A percentile compares a stretch with the other conserved stretches of the same genome.
phyloP scores from a whole-genome alignment of 2,797 vertebrate species.

The Eospalax fontanierii region DNA sequence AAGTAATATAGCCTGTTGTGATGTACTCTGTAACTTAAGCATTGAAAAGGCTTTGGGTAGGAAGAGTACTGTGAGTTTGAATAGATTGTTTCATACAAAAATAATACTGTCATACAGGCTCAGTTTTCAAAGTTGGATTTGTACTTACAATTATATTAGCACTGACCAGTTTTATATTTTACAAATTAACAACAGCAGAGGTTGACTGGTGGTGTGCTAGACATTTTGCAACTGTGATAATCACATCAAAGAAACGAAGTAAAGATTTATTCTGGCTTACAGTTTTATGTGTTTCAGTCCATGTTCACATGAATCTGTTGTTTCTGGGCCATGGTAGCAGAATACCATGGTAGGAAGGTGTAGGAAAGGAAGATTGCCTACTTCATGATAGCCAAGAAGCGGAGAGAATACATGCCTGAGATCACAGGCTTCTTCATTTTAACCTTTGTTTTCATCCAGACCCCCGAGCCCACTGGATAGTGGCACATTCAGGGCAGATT shows the following conservation, averaged over 20 bases:
- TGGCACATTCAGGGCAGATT: background rate
- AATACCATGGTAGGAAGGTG: background rate
- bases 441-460: background rate
- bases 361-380: background rate
- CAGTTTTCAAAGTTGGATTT: conserved; percentile 25
- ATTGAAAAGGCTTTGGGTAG: background rate
- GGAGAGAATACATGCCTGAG: background rate
- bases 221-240: background rate
- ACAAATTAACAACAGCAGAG: background rate
- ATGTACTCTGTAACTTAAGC: background rate
- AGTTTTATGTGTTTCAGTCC: background rate
- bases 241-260: background rate
- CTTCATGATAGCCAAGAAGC: background rate
- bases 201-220: background rate
- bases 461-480: background rate
- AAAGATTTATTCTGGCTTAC: background rate
- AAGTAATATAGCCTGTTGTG: background rate
- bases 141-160: background rate
- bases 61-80: background rate
- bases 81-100: conserved; percentile 1
- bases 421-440: background rate
- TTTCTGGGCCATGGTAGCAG: background rate
- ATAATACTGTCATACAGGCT: background rate
- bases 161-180: conserved; percentile 21
- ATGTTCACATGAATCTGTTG: background rate